Percentiles rank a stretch among this genome's conserved stretches.
Evolutionary conservation across 2,797 vertebrate species (phyloP).

Genomic region (Gymnothorax javanicus): DNA sequence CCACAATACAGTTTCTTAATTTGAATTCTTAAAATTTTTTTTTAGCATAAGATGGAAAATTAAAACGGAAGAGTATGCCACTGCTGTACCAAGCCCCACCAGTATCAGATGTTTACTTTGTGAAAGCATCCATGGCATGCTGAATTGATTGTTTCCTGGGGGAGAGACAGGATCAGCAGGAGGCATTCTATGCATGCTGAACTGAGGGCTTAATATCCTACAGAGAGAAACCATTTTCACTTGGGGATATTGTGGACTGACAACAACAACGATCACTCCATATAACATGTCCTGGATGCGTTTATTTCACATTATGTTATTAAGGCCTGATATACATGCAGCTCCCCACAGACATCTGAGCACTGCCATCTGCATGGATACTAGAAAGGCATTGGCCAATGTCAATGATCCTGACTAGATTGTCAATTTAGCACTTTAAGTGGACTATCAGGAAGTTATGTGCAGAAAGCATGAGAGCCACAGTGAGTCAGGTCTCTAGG

Average conservation of each 20-base stretch:
- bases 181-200: slow-evolving; percentile 1
- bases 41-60: neutral
- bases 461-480: neutral
- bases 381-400: neutral
- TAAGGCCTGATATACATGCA: neutral
- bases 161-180: neutral
- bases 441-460: slow-evolving; percentile 23
- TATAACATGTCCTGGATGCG: slow-evolving; percentile 45
- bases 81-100: neutral
- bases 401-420: slow-evolving; percentile 19
- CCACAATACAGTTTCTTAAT: too few species aligned
- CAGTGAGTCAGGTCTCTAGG: neutral
- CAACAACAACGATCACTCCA: slow-evolving; percentile 48
- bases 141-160: slow-evolving; percentile 16
- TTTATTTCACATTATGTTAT: slow-evolving; percentile 50
- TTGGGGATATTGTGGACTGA: slow-evolving; percentile 37
- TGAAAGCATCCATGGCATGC: slow-evolving; percentile 1
- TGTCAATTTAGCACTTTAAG: slow-evolving; percentile 31
- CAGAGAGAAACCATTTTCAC: slow-evolving; percentile 18
- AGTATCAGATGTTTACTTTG: neutral
- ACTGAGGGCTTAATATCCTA: slow-evolving; percentile 13
- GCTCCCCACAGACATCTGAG: slow-evolving; percentile 11
- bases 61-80: neutral
- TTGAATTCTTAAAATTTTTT: too few species aligned
- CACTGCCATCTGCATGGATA: neutral